phyloP scores from a whole-genome alignment of 2,113 vertebrate genomes.

The Epinephelus fuscoguttatus region DNA sequence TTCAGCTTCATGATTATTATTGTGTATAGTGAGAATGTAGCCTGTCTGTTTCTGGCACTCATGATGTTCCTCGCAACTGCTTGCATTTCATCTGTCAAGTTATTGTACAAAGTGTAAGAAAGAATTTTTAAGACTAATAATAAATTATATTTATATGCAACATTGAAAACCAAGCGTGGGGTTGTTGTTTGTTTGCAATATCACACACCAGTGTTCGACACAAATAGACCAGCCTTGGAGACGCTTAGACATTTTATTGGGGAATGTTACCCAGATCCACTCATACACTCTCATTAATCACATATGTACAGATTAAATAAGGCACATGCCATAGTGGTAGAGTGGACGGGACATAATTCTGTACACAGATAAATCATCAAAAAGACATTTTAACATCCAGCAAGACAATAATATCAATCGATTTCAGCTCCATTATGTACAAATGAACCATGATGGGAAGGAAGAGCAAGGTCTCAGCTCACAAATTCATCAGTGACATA shows the following conservation, averaged over 20 bases:
- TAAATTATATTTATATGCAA: slow-evolving; percentile 99
- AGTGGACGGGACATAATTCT: slow-evolving; percentile 73
- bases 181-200: slow-evolving; percentile 26
- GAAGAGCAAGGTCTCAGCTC: background rate
- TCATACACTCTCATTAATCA: slow-evolving; percentile 64
- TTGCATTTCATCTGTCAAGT: slow-evolving; percentile 90
- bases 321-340: slow-evolving; percentile 89
- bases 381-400: slow-evolving; percentile 53
- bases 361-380: slow-evolving; percentile 61
- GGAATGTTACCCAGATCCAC: slow-evolving; percentile 78
- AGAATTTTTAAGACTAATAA: slow-evolving; percentile 99
- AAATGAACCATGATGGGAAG: slow-evolving; percentile 37
- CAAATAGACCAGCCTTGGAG: slow-evolving; percentile 12
- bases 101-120: slow-evolving; percentile 99
- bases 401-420: slow-evolving; percentile 57
- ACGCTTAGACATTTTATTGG: slow-evolving; percentile 68
- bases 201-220: background rate
- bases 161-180: slow-evolving; percentile 68
- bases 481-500: slow-evolving; percentile 7
- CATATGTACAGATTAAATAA: slow-evolving; percentile 89
- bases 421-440: slow-evolving; percentile 56
- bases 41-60: slow-evolving; percentile 88
- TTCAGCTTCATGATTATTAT: slow-evolving; percentile 78
- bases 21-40: slow-evolving; percentile 89
- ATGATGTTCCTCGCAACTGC: slow-evolving; percentile 88